Evolutionary conservation across 2,888 invertebrate genomes (phyloP), one percentile per base, ranked within the genome.

Genomic region (Poecilus cupreus): DNA sequence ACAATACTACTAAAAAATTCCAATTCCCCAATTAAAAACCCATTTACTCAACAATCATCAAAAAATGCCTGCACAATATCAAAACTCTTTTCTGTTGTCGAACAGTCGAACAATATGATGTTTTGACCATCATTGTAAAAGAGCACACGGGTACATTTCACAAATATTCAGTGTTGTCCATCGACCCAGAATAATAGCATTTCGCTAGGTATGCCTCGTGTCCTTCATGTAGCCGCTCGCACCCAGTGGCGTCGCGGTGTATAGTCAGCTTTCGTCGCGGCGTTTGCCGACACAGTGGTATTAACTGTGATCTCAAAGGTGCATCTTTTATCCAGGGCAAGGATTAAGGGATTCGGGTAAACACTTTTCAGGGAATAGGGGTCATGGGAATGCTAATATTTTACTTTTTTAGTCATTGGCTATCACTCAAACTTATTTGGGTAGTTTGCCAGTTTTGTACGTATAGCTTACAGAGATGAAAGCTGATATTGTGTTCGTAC

Each of bases 121-220:
- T 80, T 72, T 80, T 72, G 80, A 80, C 72, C 64, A 64, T 13
- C 13, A 54, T 54, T 75, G 75, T 46, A 75, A 75, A 78, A 32
- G 22, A 51, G 43, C 16, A 51, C 80, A 80, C 22, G 51, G 72
- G 68, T 43, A 72, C 80, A 80, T 72, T 78, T 78, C 64, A 78
- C 64, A 68, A 78, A 78, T 78, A 78, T 78, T 68, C 60, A 49
- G 74, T 24, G 24, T 49, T 57, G 37, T 18, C 57, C 76, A 72
- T 18, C 80, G 80, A 80, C 51, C 72, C 54, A 37, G 72, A 80
- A 80, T 80, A 80, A 80, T 80, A 72, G 70, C 51, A 80, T 80
- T 80, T 72, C 39, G 37, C n/a, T 32, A 11, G 37, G 72, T 39
- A 72, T 54, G 72, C 24, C 80, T 16, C 11, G 20, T 20, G 72